Percentiles rank a stretch among this genome's conserved stretches.
Conservation (phyloP, 2,797 vertebrate genomes). For the Simalia tracyae region DNA sequence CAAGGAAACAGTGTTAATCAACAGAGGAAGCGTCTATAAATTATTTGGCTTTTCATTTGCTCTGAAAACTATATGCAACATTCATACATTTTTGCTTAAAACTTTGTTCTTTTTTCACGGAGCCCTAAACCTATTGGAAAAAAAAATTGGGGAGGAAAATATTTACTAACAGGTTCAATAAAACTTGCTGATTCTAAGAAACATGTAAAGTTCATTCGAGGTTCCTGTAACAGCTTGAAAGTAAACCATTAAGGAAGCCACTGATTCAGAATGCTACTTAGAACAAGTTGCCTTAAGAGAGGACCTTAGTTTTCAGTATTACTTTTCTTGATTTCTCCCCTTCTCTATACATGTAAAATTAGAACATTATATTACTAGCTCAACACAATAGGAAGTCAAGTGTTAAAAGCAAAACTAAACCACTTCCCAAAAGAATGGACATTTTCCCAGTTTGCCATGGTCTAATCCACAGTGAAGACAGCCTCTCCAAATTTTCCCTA, state of each 20-base stretch:
- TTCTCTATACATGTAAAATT: not conserved
- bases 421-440: not conserved
- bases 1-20: slow-evolving; percentile 31
- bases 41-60: not conserved
- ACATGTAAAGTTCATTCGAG: not conserved
- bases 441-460: not conserved
- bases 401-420: not conserved
- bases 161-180: not conserved
- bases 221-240: not conserved
- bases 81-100: not conserved
- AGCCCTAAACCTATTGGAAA: not conserved
- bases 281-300: not conserved
- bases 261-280: not conserved
- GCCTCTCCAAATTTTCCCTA: not conserved
- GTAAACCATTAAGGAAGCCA: not conserved
- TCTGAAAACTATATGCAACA: not conserved
- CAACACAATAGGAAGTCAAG: not conserved
- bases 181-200: not conserved
- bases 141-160: not conserved
- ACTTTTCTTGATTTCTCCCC: not conserved
- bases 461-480: not conserved
- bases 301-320: not conserved
- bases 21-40: slow-evolving; percentile 3
- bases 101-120: not conserved
- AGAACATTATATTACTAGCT: not conserved